A percentile compares a stretch with the other conserved stretches of the same genome.
Conservation (phyloP, 1,140 invertebrate species). For the Lutraria rhynchaena region DNA sequence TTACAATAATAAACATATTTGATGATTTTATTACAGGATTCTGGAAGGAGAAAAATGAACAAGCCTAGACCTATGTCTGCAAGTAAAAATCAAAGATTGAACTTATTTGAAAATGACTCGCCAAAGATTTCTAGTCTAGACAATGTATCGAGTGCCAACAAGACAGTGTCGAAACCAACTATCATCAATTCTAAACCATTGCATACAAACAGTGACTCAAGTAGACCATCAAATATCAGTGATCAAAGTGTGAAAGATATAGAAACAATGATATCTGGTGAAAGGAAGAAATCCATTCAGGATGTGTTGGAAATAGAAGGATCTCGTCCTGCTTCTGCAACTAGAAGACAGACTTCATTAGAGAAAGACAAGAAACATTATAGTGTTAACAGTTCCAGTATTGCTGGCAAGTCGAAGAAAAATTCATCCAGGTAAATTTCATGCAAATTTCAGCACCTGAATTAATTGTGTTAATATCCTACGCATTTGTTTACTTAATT, state of each 20-base stretch:
- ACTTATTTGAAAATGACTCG: slow-evolving; percentile 55
- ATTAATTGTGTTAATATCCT: no score
- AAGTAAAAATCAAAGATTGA: slow-evolving; percentile 58
- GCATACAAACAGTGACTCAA: neutral
- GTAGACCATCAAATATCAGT: neutral
- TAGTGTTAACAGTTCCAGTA: slow-evolving; percentile 73
- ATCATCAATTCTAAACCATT: slow-evolving; percentile 47
- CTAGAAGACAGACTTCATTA: slow-evolving; percentile 42
- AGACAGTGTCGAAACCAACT: slow-evolving; percentile 19
- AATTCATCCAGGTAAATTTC: neutral
- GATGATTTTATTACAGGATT: slow-evolving; percentile 57
- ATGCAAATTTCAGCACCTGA: no score
- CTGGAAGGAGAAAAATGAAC: slow-evolving; percentile 59
- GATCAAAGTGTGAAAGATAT: slow-evolving; percentile 47
- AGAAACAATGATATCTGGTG: slow-evolving; percentile 55
- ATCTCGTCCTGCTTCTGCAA: slow-evolving; percentile 6
- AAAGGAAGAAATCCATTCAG: slow-evolving; percentile 52
- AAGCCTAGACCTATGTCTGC: slow-evolving; percentile 63
- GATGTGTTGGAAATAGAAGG: slow-evolving; percentile 65
- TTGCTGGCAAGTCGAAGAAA: slow-evolving; percentile 48
- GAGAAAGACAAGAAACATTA: slow-evolving; percentile 64
- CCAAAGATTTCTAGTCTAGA: slow-evolving; percentile 53
- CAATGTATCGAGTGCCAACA: slow-evolving; percentile 17
- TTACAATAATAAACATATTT: no score
- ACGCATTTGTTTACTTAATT: no score